Conservation (phyloP, 1,140 invertebrate species). For the Zaprionus ghesquierei region DNA sequence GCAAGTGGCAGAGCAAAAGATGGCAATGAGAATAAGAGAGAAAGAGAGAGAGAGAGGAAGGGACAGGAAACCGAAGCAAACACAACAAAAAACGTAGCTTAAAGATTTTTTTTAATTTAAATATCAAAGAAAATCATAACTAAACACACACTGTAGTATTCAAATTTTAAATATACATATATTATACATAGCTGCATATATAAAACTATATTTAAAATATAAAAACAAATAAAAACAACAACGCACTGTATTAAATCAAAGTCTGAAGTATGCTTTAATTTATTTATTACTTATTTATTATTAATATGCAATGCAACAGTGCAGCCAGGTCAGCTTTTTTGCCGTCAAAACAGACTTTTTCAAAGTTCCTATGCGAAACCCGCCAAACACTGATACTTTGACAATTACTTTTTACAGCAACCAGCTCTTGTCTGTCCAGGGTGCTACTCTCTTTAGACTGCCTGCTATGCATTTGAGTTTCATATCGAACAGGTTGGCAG, state of each 20-base stretch:
- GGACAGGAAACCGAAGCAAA: conserved; percentile 39
- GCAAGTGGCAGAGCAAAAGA: not conserved
- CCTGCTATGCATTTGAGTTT: not conserved
- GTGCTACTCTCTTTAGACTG: not conserved
- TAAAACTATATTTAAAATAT: conserved; percentile 78
- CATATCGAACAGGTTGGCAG: not conserved
- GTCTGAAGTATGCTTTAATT: not conserved
- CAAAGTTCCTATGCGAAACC: too few relatives aligned
- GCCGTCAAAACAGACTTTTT: too few relatives aligned
- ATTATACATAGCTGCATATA: conserved; percentile 68
- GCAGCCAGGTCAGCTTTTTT: too few relatives aligned
- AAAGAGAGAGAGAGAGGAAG: not conserved
- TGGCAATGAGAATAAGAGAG: conserved; percentile 1
- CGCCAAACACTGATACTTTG: too few relatives aligned
- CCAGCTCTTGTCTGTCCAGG: not conserved
- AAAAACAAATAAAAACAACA: conserved; percentile 66
- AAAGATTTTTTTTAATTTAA: conserved; percentile 70
- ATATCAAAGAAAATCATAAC: conserved; percentile 43
- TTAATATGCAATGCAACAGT: too few relatives aligned
- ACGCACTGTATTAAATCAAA: conserved; percentile 65
- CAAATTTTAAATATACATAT: conserved; percentile 77
- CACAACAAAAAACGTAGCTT: conserved; percentile 64
- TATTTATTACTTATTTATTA: not conserved
- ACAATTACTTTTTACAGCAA: not conserved
- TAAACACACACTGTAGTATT: conserved; percentile 74